Base-by-base conservation (phyloP, 2,888 invertebrate genomes). In the Phengaris arion region DNA sequence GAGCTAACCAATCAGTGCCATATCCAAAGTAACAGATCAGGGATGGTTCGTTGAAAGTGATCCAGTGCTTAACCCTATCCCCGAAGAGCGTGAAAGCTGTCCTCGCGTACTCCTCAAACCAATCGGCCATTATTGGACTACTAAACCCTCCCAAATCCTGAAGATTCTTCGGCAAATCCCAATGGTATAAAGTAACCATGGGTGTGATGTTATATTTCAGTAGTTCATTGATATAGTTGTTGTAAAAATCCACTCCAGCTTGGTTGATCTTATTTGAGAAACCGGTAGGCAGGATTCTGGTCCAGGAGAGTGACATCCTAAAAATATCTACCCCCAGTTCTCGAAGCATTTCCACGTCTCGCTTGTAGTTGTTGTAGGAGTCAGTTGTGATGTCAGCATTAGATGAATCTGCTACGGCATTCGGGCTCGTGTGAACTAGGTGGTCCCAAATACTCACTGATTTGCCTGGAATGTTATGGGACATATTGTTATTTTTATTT, bases 1-100 rank as follows among this genome's bases (percentile, higher is more conserved):
- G 90, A 46, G 90, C 88, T 75, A 83, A 84, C 0, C 82, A 81
- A 0, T 74, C 79, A 1, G 70, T 74, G 0, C 93, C 93, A 80
- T 95, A 95, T 0, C 94, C 94, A 35, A 84, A 81, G 2, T 80
- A 83, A 74, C 90, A 92, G 72, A 88, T 86, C 77, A 89, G 86
- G 77, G 84, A 86, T 0, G 95, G 95, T 80, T 95, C 95, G 80
- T 95, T 95, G 77, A 95, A 92, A 0, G 95, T 95, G 22, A 95
- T 92, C 94, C 95, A 95, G 12, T 85, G 81, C 80, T 94, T 72
- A 10, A 72, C 72, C 35, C 54, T 52, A 8, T 72, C 72, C 2
- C 72, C 72, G 8, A 52, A 72, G 2, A 5, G 12, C 0, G 54
- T 35, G 52, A 52, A 72, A 7, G 51, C 72, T 2, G 54, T 7